Evolutionary conservation across 1,140 invertebrate species (phyloP), one percentile per base, ranked within the genome.

Genomic region (Drosophila prosaltans): DNA sequence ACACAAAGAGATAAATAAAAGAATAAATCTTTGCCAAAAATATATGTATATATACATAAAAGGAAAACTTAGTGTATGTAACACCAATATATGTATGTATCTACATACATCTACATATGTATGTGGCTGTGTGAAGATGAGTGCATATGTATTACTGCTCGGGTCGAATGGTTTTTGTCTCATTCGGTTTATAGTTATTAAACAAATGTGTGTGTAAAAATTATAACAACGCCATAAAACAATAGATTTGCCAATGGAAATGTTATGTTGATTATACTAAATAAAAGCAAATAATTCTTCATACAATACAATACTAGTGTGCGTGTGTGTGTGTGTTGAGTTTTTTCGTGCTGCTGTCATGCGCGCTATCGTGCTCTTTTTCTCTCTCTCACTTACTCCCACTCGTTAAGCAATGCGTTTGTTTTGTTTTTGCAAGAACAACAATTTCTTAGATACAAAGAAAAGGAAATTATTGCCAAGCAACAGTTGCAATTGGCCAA

Each of bases 381-480:
- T 69, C 43, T 64, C 39, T 64, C 39, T 72, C 69, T 77, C 59
- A 57, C 64, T 62, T 45, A 40, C 51, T 60, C 79, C 6, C 30
- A 26, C 74, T 55, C 57, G 55, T 45, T 61, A 16, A 65, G 39
- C 40, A 79, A 65, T 57, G 73, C 54, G 69, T 82, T 69, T 43
- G 69, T 72, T 75, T 86, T 88, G 83, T 79, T 82, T 86, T 86
- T 82, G 72, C 72, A 86, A 65, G 65, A 67, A 82, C 60, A 81
- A 76, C 48, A 54, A 76, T 45, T 60, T 30, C 8, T 26, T 10
- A 24, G 57, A 75, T 77, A 77, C 73, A 77, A 36, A 63, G 43
- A 48, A 32, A 26, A 32, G 32, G 45, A 65, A 71, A 76, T 51
- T 59, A 67, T 58, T 55, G 59, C 43, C 51, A 70, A 77, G 65